A percentile compares a stretch with the other conserved stretches of the same genome.
phyloP scores from a whole-genome alignment of 2,888 invertebrate species.

The Trachelus iudaicus region DNA sequence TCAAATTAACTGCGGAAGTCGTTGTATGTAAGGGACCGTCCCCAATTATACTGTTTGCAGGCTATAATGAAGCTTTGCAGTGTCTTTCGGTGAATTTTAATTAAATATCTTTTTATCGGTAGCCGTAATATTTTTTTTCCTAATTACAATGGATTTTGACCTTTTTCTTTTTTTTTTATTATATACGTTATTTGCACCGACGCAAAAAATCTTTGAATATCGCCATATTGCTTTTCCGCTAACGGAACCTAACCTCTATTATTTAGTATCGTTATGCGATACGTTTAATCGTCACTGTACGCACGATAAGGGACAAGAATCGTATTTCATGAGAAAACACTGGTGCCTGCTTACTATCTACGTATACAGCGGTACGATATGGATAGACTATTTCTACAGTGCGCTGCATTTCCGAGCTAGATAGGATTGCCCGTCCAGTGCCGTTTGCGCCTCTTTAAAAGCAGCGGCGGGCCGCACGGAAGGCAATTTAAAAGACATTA shows the following conservation, averaged over 20 bases:
- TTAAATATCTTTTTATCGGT: not conserved
- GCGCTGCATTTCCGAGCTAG: conserved; percentile 43
- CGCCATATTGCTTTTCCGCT: not conserved
- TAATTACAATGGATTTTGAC: too few relatives aligned
- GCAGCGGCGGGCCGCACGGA: conserved; percentile 31
- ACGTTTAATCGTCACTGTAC: not conserved
- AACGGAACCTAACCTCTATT: not conserved
- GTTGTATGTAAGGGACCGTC: conserved; percentile 38
- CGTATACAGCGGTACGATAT: not conserved
- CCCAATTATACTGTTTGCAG: conserved; percentile 26
- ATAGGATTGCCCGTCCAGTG: conserved; percentile 20
- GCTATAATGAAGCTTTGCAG: not conserved
- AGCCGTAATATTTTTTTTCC: too few relatives aligned
- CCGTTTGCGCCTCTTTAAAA: conserved; percentile 14
- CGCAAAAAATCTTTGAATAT: not conserved
- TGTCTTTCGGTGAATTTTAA: not conserved
- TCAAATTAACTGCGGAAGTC: conserved; percentile 52
- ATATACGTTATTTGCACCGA: too few relatives aligned
- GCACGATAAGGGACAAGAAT: not conserved
- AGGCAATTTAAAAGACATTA: conserved; percentile 36
- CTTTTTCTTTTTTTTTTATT: too few relatives aligned
- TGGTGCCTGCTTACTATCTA: not conserved
- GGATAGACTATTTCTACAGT: not conserved
- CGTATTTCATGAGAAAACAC: not conserved
- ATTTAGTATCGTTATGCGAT: not conserved